phyloP scores from a whole-genome alignment of 2,797 vertebrate species.

The Myotis planiceps region DNA sequence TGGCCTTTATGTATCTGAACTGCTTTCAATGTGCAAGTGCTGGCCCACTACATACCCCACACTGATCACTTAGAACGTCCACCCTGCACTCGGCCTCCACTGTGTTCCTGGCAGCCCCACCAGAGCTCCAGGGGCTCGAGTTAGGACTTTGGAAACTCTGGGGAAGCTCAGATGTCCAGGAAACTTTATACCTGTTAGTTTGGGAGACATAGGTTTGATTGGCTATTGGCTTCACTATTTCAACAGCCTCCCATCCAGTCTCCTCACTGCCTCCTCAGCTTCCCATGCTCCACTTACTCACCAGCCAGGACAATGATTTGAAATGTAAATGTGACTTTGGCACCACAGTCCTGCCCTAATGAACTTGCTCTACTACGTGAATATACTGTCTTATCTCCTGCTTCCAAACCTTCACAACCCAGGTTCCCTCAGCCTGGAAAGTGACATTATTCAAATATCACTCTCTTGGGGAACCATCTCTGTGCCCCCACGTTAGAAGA shows the following conservation, averaged over 20 bases:
- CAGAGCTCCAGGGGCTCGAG: background rate
- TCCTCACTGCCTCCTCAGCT: background rate
- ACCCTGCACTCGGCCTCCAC: background rate
- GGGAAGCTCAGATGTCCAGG: background rate
- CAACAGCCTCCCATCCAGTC: too few relatives aligned
- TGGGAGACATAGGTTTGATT: constrained; percentile 23
- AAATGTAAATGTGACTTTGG: background rate
- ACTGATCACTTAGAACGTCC: background rate
- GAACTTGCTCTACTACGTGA: background rate
- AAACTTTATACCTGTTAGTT: constrained; percentile 16
- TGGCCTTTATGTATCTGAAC: background rate
- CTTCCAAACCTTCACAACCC: background rate
- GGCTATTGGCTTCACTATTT: background rate
- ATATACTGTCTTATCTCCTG: background rate
- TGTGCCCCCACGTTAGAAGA: background rate
- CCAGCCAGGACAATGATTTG: background rate
- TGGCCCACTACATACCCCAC: background rate
- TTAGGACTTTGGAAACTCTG: constrained; percentile 22
- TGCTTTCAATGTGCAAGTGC: background rate
- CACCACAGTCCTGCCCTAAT: background rate
- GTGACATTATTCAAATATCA: background rate
- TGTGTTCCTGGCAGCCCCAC: background rate
- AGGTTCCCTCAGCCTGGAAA: background rate
- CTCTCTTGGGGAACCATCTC: background rate
- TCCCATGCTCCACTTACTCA: background rate